Conservation (phyloP, 2,797 vertebrate species). For the Sebastes oblongus region DNA sequence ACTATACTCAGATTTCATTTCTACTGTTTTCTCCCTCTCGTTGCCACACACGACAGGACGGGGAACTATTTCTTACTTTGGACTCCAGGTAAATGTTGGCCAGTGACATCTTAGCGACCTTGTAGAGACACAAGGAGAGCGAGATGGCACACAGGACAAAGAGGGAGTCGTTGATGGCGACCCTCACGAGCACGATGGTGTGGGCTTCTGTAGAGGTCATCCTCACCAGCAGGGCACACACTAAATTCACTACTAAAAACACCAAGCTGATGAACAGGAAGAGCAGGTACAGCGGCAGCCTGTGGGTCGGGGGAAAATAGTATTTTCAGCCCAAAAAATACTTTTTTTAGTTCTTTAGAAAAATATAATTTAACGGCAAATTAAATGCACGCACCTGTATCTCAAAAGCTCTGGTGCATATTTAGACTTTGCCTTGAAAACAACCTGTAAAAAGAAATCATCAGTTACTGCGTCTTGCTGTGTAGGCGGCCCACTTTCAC, state of each 20-base stretch:
- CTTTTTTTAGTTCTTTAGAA: not conserved
- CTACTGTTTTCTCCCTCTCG: too few relatives aligned
- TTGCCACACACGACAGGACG: not conserved
- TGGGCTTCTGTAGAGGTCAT: conserved; percentile 86
- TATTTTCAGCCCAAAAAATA: not conserved
- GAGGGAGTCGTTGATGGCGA: conserved; percentile 93
- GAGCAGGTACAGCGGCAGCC: conserved; percentile 86
- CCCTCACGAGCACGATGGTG: conserved; percentile 90
- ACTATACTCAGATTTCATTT: too few relatives aligned
- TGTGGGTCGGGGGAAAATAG: conserved; percentile 32
- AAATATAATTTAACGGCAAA: not conserved
- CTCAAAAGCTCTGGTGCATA: conserved; percentile 92
- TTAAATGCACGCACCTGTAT: conserved; percentile 84
- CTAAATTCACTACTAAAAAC: conserved; percentile 93
- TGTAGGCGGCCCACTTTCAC: conserved; percentile 46
- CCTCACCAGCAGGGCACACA: conserved; percentile 92
- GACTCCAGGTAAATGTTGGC: conserved; percentile 98
- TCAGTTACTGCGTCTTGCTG: not conserved
- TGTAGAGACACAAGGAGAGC: conserved; percentile 94
- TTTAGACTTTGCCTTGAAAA: conserved; percentile 98
- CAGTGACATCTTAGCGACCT: conserved; percentile 97
- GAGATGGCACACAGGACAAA: conserved; percentile 95
- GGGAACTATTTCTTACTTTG: conserved; percentile 83
- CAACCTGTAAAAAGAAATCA: conserved; percentile 82
- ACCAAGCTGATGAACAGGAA: conserved; percentile 91